These are phyloP conservation scores for Seriola rivoliana DNA, from an alignment of 2,113 vertebrate species.

Conservation along the genomic window DNA sequence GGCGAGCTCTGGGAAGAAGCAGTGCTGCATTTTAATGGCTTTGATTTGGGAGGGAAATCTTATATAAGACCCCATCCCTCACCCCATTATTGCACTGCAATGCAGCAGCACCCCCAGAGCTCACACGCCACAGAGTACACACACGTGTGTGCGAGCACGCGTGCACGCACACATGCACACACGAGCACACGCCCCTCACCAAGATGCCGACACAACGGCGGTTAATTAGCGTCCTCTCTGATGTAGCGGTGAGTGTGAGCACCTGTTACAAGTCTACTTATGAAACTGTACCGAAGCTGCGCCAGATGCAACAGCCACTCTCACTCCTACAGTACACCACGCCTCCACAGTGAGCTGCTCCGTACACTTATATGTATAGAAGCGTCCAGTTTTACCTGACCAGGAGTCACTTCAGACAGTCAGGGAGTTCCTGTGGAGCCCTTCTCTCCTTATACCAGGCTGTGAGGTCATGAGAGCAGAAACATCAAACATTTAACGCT, in stretches of 20 bases:
- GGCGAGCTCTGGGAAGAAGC: constrained; percentile 2
- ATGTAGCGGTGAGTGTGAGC: neutral
- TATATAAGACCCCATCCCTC: constrained; percentile 77
- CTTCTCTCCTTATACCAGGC: neutral
- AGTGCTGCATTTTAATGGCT: constrained; percentile 54
- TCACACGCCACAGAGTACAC: constrained; percentile 34
- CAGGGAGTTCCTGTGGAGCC: neutral
- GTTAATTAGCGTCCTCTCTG: neutral
- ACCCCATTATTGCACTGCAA: constrained; percentile 73
- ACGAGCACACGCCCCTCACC: neutral
- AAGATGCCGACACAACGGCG: constrained; percentile 15
- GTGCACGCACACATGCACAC: neutral
- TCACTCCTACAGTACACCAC: constrained; percentile 5
- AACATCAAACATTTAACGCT: neutral
- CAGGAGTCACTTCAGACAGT: constrained; percentile 13
- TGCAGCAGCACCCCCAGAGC: constrained; percentile 77
- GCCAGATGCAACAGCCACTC: constrained; percentile 50
- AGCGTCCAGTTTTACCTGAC: constrained; percentile 4
- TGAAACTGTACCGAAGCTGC: constrained; percentile 14
- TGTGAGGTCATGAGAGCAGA: neutral
- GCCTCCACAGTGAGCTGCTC: neutral
- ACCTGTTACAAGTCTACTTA: constrained; percentile 52
- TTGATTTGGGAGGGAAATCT: constrained; percentile 75
- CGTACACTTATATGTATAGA: neutral
- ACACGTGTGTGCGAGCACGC: neutral